A percentile compares a stretch with the other conserved stretches of the same genome.
Evolutionary conservation across 2,888 invertebrate species (phyloP).

Genomic region (Resseliella maxima): DNA sequence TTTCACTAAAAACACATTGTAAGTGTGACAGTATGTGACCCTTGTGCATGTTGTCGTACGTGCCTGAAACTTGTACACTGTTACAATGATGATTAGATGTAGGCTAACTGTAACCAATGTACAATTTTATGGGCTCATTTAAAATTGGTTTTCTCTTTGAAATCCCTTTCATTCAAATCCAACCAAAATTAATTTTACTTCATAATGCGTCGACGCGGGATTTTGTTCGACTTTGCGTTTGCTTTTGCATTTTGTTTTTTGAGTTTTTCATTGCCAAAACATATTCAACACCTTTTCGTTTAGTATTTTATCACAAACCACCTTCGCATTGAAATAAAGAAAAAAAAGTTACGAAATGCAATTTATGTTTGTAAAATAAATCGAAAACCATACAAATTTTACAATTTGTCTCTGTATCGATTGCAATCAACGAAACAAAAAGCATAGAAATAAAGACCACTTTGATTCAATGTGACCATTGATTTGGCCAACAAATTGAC

Average conservation of each 20-base stretch:
- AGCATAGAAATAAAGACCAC: background rate
- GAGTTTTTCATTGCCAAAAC: too few relatives aligned
- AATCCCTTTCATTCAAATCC: background rate
- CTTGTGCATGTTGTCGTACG: background rate
- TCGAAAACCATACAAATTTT: background rate
- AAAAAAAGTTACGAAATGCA: too few relatives aligned
- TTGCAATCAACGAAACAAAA: background rate
- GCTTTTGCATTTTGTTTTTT: background rate
- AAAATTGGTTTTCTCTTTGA: conserved; percentile 16
- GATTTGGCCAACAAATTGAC: background rate
- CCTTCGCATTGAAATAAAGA: background rate
- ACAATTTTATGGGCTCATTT: conserved; percentile 13
- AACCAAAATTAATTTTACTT: background rate
- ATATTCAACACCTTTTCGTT: background rate
- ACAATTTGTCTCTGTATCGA: conserved; percentile 5
- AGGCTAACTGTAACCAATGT: conserved; percentile 35
- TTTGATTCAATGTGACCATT: conserved; percentile 6
- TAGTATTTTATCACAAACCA: background rate
- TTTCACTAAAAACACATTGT: background rate
- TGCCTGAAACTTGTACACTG: background rate
- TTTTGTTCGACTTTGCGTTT: background rate
- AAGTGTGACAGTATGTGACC: background rate
- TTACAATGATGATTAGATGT: conserved; percentile 28
- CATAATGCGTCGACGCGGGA: background rate
- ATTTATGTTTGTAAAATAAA: too few relatives aligned